phyloP scores from a whole-genome alignment of 2,888 invertebrate genomes.

The Nomada hirtipes region DNA sequence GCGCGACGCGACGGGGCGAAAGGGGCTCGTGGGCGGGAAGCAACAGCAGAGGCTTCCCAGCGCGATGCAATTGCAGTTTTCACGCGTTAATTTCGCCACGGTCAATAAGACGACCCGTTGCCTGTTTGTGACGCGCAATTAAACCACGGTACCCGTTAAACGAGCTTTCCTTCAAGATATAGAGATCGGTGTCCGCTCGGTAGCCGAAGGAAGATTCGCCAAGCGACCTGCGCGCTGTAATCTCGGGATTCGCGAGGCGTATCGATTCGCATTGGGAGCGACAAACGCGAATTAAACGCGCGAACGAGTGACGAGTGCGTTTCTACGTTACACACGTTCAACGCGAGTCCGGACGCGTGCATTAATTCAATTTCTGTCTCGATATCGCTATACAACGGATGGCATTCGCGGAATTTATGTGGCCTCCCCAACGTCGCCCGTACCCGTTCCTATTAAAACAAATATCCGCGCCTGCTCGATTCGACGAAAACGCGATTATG shows the following conservation, averaged over 20 bases:
- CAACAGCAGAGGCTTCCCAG: neutral
- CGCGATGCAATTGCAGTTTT: neutral
- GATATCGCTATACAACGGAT: constrained; percentile 20
- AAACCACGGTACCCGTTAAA: constrained; percentile 30
- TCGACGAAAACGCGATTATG: constrained; percentile 38
- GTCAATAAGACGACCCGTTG: constrained; percentile 42
- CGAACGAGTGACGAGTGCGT: constrained; percentile 12
- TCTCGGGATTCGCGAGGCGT: neutral
- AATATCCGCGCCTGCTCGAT: constrained; percentile 18
- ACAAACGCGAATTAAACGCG: constrained; percentile 19
- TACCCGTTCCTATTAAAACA: constrained; percentile 37
- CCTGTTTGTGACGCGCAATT: constrained; percentile 15
- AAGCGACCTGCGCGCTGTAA: neutral
- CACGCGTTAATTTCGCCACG: constrained; percentile 17
- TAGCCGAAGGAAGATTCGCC: neutral
- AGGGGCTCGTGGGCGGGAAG: neutral
- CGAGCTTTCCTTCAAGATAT: no score
- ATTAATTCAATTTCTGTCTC: constrained; percentile 47
- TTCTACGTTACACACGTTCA: constrained; percentile 13
- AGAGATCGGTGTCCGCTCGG: no score
- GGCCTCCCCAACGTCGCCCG: neutral
- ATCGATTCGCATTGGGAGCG: constrained; percentile 10
- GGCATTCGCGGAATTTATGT: constrained; percentile 21
- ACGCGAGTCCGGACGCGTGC: constrained; percentile 9
- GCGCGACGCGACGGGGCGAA: neutral